Conservation (phyloP, 2,888 invertebrate genomes). For the Scaptomyza caliginosa region DNA sequence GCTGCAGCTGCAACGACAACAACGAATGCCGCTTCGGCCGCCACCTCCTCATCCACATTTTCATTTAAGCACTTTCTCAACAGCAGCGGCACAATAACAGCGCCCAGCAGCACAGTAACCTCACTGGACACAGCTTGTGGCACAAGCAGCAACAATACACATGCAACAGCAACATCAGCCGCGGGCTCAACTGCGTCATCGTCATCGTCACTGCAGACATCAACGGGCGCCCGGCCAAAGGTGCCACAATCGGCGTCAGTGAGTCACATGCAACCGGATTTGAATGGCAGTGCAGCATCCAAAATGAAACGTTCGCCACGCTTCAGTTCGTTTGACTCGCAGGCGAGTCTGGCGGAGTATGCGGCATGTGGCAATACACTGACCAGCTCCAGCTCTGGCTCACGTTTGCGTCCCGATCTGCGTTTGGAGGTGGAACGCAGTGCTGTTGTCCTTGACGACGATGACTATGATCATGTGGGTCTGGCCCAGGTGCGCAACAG, state of each 20-base stretch:
- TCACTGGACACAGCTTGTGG: constrained; percentile 48
- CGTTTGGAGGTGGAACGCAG: constrained; percentile 50
- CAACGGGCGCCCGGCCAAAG: constrained; percentile 91
- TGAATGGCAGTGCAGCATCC: constrained; percentile 68
- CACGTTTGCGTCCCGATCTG: constrained; percentile 43
- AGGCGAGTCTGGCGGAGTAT: constrained; percentile 84
- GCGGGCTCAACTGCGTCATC: constrained; percentile 10
- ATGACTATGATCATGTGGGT: constrained; percentile 57
- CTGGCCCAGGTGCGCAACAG: constrained; percentile 65
- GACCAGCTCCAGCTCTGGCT: constrained; percentile 7
- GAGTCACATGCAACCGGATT: constrained; percentile 67
- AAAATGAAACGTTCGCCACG: constrained; percentile 84
- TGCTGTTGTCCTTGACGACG: constrained; percentile 46
- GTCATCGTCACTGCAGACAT: constrained; percentile 69
- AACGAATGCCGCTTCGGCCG: neutral
- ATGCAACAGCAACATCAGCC: constrained; percentile 19
- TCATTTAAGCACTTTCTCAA: constrained; percentile 94
- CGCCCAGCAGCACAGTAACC: constrained; percentile 70
- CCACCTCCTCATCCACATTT: constrained; percentile 83
- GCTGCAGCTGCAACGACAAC: constrained; percentile 7
- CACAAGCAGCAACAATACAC: constrained; percentile 14
- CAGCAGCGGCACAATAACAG: constrained; percentile 85
- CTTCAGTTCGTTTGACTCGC: constrained; percentile 84
- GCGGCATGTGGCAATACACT: constrained; percentile 60
- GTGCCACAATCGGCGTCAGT: constrained; percentile 85